A percentile compares a stretch with the other conserved stretches of the same genome.
Evolutionary conservation across 2,797 vertebrate genomes (phyloP).

Genomic region (Tarsius wallacei): DNA sequence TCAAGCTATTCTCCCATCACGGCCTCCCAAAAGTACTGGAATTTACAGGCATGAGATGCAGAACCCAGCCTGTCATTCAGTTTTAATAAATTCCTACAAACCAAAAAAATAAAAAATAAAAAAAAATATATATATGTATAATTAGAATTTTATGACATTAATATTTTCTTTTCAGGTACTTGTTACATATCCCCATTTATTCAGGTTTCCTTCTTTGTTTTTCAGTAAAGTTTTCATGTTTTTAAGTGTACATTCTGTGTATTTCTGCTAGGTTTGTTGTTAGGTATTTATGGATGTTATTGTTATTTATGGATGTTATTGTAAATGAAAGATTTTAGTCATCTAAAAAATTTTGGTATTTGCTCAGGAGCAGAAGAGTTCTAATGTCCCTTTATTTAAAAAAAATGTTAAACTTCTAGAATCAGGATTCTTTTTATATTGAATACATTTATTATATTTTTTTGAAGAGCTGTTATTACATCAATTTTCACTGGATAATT

Average conservation of each 20-base stretch:
- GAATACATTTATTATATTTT: background rate
- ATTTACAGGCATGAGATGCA: too few species aligned
- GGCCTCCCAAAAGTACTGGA: too few species aligned
- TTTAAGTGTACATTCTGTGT: background rate
- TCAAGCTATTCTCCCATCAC: too few species aligned
- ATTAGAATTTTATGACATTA: background rate
- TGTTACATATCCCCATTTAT: background rate
- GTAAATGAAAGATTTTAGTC: background rate
- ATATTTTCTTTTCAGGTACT: background rate
- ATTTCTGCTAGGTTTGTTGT: background rate
- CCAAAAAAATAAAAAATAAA: too few species aligned
- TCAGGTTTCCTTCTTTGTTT: background rate
- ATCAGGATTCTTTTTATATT: background rate
- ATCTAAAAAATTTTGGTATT: background rate
- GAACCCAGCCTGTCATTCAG: too few species aligned
- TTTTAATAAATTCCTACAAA: too few species aligned
- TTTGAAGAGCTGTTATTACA: background rate
- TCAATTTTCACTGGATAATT: conserved; percentile 1
- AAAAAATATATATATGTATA: too few species aligned
- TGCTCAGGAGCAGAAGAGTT: background rate
- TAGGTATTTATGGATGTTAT: background rate
- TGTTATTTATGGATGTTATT: background rate
- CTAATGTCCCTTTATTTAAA: background rate
- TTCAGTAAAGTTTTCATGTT: background rate
- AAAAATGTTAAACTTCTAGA: background rate